phyloP scores from a whole-genome alignment of 2,888 invertebrate genomes.

The Drosophila buzzatii region DNA sequence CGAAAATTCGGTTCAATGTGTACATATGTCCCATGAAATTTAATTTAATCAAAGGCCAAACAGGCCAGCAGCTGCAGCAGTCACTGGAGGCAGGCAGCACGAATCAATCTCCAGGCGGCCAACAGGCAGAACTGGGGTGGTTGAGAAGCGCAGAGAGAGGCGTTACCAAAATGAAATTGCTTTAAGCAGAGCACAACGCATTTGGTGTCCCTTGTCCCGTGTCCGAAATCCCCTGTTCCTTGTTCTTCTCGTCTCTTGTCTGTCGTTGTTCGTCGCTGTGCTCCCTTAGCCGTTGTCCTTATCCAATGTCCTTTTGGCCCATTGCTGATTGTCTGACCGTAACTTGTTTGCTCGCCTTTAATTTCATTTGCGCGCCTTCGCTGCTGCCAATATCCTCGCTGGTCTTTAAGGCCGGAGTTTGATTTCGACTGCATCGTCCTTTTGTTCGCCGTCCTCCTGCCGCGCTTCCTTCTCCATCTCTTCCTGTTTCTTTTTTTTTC shows the following conservation, averaged over 20 bases:
- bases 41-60: constrained; percentile 84
- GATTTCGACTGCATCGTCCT: constrained; percentile 46
- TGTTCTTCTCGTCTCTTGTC: constrained; percentile 43
- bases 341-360: constrained; percentile 83
- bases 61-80: constrained; percentile 52
- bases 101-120: constrained; percentile 82
- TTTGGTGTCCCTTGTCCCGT: constrained; percentile 51
- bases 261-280: constrained; percentile 12
- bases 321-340: constrained; percentile 78
- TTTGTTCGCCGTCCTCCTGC: constrained; percentile 31
- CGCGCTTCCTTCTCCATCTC: background rate
- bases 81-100: constrained; percentile 59
- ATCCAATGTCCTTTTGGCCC: constrained; percentile 73
- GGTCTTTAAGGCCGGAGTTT: constrained; percentile 54
- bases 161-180: constrained; percentile 76
- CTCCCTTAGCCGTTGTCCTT: constrained; percentile 58
- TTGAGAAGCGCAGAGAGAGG: constrained; percentile 36
- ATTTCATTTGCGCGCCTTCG: constrained; percentile 80
- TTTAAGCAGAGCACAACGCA: constrained; percentile 71
- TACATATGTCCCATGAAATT: constrained; percentile 81
- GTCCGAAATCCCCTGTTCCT: constrained; percentile 32
- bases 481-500: constrained; percentile 8
- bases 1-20: constrained; percentile 64
- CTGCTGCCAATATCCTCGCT: constrained; percentile 48
- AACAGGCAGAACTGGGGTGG: constrained; percentile 49